Base-by-base conservation (phyloP, 2,113 vertebrate genomes). In the Diadophis punctatus region DNA sequence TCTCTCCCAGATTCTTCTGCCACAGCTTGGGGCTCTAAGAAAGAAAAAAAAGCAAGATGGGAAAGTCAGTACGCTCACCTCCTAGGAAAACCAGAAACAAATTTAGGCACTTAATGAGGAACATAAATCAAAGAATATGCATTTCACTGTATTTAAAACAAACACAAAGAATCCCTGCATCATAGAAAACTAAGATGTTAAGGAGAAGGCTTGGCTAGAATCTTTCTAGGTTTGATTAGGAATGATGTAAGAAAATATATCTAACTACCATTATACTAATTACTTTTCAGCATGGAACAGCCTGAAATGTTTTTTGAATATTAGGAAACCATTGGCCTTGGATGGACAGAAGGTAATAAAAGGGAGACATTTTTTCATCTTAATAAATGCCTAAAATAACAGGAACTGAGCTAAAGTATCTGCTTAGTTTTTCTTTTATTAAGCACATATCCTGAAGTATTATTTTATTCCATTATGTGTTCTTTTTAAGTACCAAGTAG, bases 301-400 rank as follows among this genome's bases (percentile, higher is more conserved):
- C 25, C 27, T 60, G 58, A 60, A 39, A 51, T 56, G 30, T 16
- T 46, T 23, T 53, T 53, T 27, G 20, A 34, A 43, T 46, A 63
- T 52, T 49, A 27, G 22, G 56, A 93, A 92, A 20, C 53, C 86
- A 5, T 53, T 52, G 30, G 60, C 30, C 23, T 5, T 20, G 48
- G 90, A 92, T 90, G 20, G 60, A 68, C 34, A 90, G 87, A 88
- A 68, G 39, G 91, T 88, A 93, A 0, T 1, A 5, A 43, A 90
- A 30, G 0, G 23, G 51, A 68, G 55, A 27, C 23, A 20, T 53
- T 93, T 93, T 93, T 58, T 80, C 8, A 4, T 87, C 53, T 23
- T 92, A 91, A 68, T 46, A 84, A 91, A 93, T 87, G 14, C 39
- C 53, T 87, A n/a, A n/a, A 90, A 86, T 92, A 86, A n/a, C 2